These are phyloP conservation scores for Cosmopolites sordidus DNA, from an alignment of 2,888 invertebrate species.

Conservation along the genomic window DNA sequence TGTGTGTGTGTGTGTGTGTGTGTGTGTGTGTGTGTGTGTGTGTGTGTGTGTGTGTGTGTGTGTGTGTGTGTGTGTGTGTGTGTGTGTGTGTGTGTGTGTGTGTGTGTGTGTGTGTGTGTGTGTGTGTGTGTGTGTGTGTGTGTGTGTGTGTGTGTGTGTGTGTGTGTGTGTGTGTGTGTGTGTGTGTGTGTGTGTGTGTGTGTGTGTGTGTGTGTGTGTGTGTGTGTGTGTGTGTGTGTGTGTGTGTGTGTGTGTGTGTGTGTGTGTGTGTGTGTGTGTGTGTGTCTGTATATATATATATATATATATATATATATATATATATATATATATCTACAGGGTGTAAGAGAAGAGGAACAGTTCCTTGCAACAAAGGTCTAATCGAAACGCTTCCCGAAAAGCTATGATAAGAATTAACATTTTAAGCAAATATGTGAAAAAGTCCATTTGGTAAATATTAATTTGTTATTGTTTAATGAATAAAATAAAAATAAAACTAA, in stretches of 20 bases:
- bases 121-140: not conserved
- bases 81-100: constrained; percentile 1
- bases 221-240: not conserved
- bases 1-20: no score
- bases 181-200: not conserved
- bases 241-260: not conserved
- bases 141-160: not conserved
- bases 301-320: not conserved
- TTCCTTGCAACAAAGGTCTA: no score
- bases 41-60: not conserved
- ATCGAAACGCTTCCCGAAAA: no score
- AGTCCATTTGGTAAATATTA: no score
- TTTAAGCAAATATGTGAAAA: no score
- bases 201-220: not conserved
- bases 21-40: not conserved
- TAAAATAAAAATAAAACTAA: no score
- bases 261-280: not conserved
- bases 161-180: not conserved
- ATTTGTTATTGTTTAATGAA: no score
- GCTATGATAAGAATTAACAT: no score
- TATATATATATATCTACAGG: not conserved
- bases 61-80: not conserved
- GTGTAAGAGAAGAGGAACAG: no score
- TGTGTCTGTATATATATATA: not conserved
- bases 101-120: constrained; percentile 1